A percentile compares a stretch with the other conserved stretches of the same genome.
Conservation (phyloP, 2,113 vertebrate genomes). For the Aptenodytes forsteri region DNA sequence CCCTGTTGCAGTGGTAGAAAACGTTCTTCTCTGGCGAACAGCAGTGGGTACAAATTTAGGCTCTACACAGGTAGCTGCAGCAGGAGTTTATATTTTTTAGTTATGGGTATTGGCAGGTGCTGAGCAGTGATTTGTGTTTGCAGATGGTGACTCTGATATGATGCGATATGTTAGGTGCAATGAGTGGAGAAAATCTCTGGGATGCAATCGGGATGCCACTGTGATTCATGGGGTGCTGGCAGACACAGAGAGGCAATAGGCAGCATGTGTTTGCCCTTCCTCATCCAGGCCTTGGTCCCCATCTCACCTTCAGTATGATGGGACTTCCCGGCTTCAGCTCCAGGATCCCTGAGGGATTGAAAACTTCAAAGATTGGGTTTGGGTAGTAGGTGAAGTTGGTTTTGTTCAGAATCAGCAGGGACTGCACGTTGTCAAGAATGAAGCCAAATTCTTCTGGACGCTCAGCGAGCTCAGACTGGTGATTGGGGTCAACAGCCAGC, state of each 20-base stretch:
- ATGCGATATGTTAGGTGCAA: not conserved
- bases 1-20: not conserved
- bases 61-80: not conserved
- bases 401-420: conserved; percentile 90
- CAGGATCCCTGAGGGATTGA: conserved; percentile 87
- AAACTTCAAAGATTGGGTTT: conserved; percentile 92
- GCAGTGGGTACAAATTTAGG: not conserved
- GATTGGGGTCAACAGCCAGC: conserved; percentile 79
- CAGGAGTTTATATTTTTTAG: not conserved
- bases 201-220: not conserved
- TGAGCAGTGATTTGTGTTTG: not conserved
- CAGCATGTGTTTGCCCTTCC: not conserved
- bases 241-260: not conserved
- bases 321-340: conserved; percentile 97
- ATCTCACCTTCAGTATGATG: conserved; percentile 92
- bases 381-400: conserved; percentile 96
- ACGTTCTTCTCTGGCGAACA: not conserved
- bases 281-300: not conserved
- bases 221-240: not conserved
- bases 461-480: conserved; percentile 84
- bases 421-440: conserved; percentile 91
- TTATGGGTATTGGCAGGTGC: not conserved
- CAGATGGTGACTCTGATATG: not conserved
- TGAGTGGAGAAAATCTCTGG: not conserved
- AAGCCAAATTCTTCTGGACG: conserved; percentile 95